Evolutionary conservation across 2,888 invertebrate species (phyloP).

Genomic region (Stenichneumon culpator): DNA sequence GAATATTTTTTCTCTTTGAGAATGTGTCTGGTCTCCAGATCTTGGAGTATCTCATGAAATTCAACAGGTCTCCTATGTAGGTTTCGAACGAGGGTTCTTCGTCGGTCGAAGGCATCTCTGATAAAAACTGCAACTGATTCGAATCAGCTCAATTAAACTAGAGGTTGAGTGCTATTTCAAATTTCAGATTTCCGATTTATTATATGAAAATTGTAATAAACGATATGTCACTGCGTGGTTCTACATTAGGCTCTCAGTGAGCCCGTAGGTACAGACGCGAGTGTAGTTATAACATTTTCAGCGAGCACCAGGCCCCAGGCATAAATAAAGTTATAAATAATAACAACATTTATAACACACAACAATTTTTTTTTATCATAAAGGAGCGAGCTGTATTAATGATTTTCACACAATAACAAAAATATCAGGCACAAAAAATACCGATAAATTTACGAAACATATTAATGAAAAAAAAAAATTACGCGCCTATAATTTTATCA

Average conservation of each 20-base stretch:
- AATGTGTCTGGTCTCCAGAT: constrained; percentile 69
- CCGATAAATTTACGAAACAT: neutral
- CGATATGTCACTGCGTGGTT: no score
- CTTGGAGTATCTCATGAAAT: constrained; percentile 65
- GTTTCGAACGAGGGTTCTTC: constrained; percentile 53
- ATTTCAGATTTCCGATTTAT: neutral
- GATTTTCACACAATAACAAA: no score
- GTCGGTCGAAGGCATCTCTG: constrained; percentile 50
- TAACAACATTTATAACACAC: no score
- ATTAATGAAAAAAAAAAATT: constrained; percentile 1
- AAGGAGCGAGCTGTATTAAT: no score
- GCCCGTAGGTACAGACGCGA: no score
- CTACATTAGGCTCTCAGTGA: no score
- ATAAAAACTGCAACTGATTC: constrained; percentile 42
- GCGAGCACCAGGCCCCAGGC: no score
- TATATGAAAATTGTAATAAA: no score
- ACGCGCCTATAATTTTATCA: neutral
- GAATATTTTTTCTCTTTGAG: constrained; percentile 48
- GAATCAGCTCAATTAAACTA: neutral
- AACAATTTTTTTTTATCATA: no score
- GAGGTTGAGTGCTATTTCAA: neutral
- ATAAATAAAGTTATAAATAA: no score
- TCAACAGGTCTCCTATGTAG: constrained; percentile 63
- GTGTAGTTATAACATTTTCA: no score
- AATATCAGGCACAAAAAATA: neutral